Base-by-base conservation (phyloP, 2,888 invertebrate species). In the Abscondita cerata region DNA sequence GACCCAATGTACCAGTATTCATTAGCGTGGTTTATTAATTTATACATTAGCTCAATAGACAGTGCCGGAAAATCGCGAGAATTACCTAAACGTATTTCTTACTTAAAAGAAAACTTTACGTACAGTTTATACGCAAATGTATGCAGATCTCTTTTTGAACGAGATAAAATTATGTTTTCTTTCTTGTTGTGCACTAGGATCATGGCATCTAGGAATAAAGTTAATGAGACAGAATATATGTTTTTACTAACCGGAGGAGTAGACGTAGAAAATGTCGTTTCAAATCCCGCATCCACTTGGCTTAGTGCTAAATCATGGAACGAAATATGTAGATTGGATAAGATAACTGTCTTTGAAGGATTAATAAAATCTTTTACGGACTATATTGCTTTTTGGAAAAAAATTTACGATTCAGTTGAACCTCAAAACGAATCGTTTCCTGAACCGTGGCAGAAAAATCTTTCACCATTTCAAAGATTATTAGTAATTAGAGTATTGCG, bases 1-100 rank as follows among this genome's bases (percentile, higher is more conserved):
- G 92, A 93, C 80, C 91, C 92, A 4, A 93, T 93, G 93, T 95
- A 94, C 80, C 93, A 93, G 78, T 95, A 91, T 79, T 93, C 93
- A 0, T 82, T 94, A 41, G 85, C 85, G 11, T 95, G 94, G 94
- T 95, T 93, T 79, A 91, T 94, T 65, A 90, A 90, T 80, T 83
- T 94, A 36, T 94, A 92, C 74, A 81, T 90, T 5, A 83, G 85
- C 65, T 91, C 93, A 11, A 92, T 93, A 58, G 89, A 91, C 73
- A 87, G 89, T 70, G 87, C 89, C 1, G 87, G 87, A 72, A 89
- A 87, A 75, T 88, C 88, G 12, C 88, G 89, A 78, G 86, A 89
- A 71, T 82, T 92, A 69, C 87, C 89, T 51, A 86, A 86, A 71
- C 82, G 93, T 65, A 81, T 92, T 51, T 84, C 84, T 64, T 89